A percentile compares a stretch with the other conserved stretches of the same genome.
Conservation (phyloP, 2,797 vertebrate species). For the Lithobates sylvaticus region DNA sequence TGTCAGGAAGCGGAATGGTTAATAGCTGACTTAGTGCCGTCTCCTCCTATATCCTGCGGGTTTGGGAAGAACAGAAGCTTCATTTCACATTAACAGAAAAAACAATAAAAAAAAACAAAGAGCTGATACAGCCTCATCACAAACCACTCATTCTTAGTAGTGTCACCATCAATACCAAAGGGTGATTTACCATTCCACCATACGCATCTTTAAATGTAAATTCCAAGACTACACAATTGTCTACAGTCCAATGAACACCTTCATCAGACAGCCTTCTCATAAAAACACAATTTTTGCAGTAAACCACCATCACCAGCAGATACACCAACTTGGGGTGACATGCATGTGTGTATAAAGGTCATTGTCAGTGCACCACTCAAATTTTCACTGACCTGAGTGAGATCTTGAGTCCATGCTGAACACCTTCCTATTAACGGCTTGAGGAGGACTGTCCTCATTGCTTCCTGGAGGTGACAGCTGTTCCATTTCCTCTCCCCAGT, state of each 20-base stretch:
- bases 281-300: background rate
- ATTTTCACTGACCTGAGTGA: background rate
- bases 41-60: conserved; percentile 27
- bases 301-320: background rate
- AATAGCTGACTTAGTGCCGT: conserved; percentile 33
- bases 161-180: background rate
- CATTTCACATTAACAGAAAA: conserved; percentile 10
- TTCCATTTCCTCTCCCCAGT: conserved; percentile 96
- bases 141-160: background rate
- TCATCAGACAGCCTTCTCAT: background rate
- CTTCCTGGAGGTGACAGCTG: conserved; percentile 78
- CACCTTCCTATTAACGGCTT: conserved; percentile 62
- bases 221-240: background rate
- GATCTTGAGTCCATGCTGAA: background rate
- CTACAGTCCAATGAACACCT: background rate
- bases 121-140: background rate
- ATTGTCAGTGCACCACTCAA: background rate
- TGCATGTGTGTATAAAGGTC: background rate
- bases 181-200: background rate
- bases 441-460: conserved; percentile 75
- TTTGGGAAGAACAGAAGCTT: conserved; percentile 45
- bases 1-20: conserved; percentile 41
- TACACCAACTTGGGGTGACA: background rate
- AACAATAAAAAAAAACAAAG: background rate
- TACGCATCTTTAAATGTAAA: background rate